Base-by-base conservation (phyloP, 2,113 vertebrate genomes). In the Ailurus styani region DNA sequence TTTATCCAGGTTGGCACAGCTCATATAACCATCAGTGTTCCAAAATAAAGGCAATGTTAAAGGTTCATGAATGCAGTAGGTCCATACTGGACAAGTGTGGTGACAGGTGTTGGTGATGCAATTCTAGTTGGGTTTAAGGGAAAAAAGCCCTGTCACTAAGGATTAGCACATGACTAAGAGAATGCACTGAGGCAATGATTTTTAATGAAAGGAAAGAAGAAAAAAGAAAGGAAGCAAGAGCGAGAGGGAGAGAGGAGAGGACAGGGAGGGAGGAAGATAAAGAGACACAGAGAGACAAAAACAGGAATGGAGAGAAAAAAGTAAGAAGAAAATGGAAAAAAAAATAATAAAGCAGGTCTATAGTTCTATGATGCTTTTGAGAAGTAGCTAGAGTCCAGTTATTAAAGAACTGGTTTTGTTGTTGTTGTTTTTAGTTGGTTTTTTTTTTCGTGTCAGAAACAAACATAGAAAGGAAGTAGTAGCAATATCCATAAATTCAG, bases 41-140 rank as follows among this genome's bases (percentile, higher is more conserved):
- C 73, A 87, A 97, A 97, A 92, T 91, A 96, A 94, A 91, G 68
- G 40, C 5, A 47, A 15, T 14, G 3, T 75, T 52, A 93, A 34
- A 91, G 45, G 21, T 66, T 88, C 55, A 52, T 0, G 5, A 85
- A 29, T 87, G 60, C 25, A 66, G 62, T 57, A 6, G 18, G 23
- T 64, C 72, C 34, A 15, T 64, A 45, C 10, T 55, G 60, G 60
- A 64, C 29, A 93, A 64, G 10, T 79, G 5, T 47, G 57, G 60
- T 34, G 78, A 97, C 75, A 79, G 23, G n/a, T 78, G 82, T 5
- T 78, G 78, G 18, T 93, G 90, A 83, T 75, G 23, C 83, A 87
- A 40, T 79, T 31, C 60, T 75, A 79, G 47, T 23, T 62, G 18
- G 50, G 42, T 75, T 96, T 78, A 60, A 93, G 27, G 70, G 27